Base-by-base conservation (phyloP, 2,797 vertebrate genomes). In the Myripristis murdjan region DNA sequence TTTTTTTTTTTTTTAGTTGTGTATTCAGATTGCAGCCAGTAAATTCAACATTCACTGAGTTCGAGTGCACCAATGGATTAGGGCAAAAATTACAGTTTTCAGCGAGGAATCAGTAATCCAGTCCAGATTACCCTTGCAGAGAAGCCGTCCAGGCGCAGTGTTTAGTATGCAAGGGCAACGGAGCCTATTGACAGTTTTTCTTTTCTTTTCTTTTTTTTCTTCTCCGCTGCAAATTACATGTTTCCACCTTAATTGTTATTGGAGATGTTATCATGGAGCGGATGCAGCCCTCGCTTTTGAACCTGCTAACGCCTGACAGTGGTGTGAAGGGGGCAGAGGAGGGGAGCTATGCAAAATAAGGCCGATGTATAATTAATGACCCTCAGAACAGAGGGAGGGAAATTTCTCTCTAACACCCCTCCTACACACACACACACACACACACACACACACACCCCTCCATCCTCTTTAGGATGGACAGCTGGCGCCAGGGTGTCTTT, bases 201-300 rank as follows among this genome's bases (percentile, higher is more conserved):
- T 73, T 70, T 61, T 28, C 69, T 80, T 79, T 64, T 70, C 73
- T 73, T 70, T 59, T 28, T n/a, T n/a, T n/a, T n/a, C n/a, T n/a
- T n/a, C 84, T 82, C 75, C 82, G 85, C 64, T 67, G 85, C 90
- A 93, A 94, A 94, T 93, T 90, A 90, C 91, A 90, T 63, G 86
- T 92, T 94, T 94, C 89, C 91, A 73, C 83, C 91, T 91, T 95
- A 95, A 95, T 95, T 95, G 95, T 93, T 95, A 93, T 93, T 82
- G 93, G 93, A 93, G 94, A 95, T 95, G 89, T 87, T 95, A 95
- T 95, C 95, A 85, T 67, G 72, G 83, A 87, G 88, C 78, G 92
- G 91, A 94, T 84, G 89, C 84, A 85, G 89, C 82, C 65, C 67
- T 88, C 58, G 75, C 86, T 86, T 90, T 52, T 79, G 87, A 92